Base-by-base conservation (phyloP, 1,140 invertebrate species). In the Charaxes varanes region DNA sequence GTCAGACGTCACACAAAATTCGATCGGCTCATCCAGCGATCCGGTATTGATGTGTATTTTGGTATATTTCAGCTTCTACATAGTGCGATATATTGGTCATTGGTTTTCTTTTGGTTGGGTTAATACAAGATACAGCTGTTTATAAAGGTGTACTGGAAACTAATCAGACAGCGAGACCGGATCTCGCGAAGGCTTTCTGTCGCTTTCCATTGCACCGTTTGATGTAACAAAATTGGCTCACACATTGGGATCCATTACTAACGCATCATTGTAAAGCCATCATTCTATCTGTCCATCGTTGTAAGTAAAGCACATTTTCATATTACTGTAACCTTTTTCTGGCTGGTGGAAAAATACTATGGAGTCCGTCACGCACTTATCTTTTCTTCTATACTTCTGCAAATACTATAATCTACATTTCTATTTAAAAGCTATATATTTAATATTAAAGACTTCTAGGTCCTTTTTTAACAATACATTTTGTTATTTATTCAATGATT, bases 91-190 rank as follows among this genome's bases (percentile, higher is more conserved):
- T 58, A 72, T 79, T 66, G 69, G 64, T 80, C 68, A 63, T 80
- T 83, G 79, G 76, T 80, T 80, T 79, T 83, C 74, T 80, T 83
- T 80, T 74, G 79, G 79, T 83, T 83, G 77, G 79, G 81, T 85
- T 85, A 84, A 85, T 85, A 85, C 84, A 85, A 85, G 84, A 85
- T 85, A 84, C 84, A 85, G 74, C 78, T 83, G 74, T 80, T 62
- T 53, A 72, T 66, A 67, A 65, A 64, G 64, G 79, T 83, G 79
- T 76, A 79, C 60, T 81, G 79, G 76, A 83, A 83, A 79, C 68
- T 77, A 79, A 78, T 77, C 68, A 70, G 70, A 72, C 64, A 37
- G 52, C 53, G 63, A 56, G 30, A 61, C 59, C 62, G 56, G 53
- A n/a, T n/a, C 53, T 55, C 65, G 68, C 70, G 45, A 57, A 48